These are phyloP conservation scores for Enteromius thamalakanensis DNA, from an alignment of 2,797 vertebrate species.

Conservation along the genomic window DNA sequence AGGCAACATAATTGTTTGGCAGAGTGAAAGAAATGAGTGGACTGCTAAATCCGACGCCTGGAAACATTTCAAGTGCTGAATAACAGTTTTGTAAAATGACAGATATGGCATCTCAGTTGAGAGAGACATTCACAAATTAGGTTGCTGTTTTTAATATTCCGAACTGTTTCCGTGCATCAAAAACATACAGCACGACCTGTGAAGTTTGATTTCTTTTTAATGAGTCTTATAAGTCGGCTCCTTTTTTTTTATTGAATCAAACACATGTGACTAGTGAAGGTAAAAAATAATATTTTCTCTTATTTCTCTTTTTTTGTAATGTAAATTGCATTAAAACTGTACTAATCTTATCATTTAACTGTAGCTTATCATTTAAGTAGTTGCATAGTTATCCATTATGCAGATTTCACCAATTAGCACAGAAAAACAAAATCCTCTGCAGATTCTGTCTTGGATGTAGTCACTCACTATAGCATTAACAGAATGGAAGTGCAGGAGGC, in stretches of 20 bases:
- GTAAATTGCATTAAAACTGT: too few relatives aligned
- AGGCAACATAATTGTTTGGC: constrained; percentile 26
- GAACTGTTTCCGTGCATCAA: not conserved
- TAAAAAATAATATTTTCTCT: too few relatives aligned
- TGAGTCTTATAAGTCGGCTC: not conserved
- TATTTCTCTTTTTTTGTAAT: too few relatives aligned
- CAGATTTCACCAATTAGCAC: not conserved
- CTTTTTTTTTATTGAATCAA: not conserved
- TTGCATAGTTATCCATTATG: not conserved
- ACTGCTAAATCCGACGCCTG: not conserved
- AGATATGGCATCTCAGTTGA: not conserved
- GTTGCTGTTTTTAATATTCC: not conserved
- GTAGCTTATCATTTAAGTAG: not conserved
- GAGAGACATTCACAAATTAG: not conserved
- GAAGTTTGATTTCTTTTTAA: not conserved
- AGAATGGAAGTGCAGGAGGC: constrained; percentile 17
- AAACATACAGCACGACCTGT: not conserved
- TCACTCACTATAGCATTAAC: not conserved
- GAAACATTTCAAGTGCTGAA: constrained; percentile 4
- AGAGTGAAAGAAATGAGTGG: constrained; percentile 20
- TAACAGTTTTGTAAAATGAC: constrained; percentile 6
- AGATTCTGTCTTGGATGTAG: not conserved
- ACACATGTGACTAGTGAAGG: not conserved
- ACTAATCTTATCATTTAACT: too few relatives aligned
- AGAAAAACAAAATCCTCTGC: not conserved